Percentiles rank a stretch among this genome's conserved stretches.
phyloP scores from a whole-genome alignment of 2,888 invertebrate genomes.

The Empis stercorea region DNA sequence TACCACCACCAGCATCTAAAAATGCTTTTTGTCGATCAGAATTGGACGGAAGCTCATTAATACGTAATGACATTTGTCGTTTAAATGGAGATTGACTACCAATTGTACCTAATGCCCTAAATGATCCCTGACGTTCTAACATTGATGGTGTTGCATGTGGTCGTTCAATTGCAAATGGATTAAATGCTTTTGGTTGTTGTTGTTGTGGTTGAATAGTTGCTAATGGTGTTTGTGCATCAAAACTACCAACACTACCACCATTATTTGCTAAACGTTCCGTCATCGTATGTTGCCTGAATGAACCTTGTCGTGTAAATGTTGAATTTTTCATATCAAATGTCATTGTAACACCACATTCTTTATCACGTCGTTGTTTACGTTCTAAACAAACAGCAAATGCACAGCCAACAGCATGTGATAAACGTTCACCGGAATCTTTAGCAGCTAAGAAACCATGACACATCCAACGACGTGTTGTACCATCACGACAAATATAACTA shows the following conservation, averaged over 20 bases:
- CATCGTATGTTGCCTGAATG: constrained; percentile 73
- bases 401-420: constrained; percentile 98
- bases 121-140: constrained; percentile 90
- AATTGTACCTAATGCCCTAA: constrained; percentile 73
- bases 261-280: constrained; percentile 57
- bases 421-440: constrained; percentile 90
- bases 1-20: constrained; percentile 26
- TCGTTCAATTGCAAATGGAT: constrained; percentile 88
- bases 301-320: constrained; percentile 85
- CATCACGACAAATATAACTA: constrained; percentile 98
- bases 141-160: constrained; percentile 92
- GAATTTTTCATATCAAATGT: constrained; percentile 80
- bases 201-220: constrained; percentile 38
- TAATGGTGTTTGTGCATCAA: constrained; percentile 22
- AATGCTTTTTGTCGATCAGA: constrained; percentile 59
- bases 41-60: constrained; percentile 91
- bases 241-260: constrained; percentile 39
- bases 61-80: constrained; percentile 86
- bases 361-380: constrained; percentile 92
- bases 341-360: constrained; percentile 90
- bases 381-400: constrained; percentile 98
- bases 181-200: constrained; percentile 50
- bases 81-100: constrained; percentile 83
- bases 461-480: constrained; percentile 98
- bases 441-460: constrained; percentile 97